Evolutionary conservation across 2,113 vertebrate species (phyloP).

Genomic region (Galemys pyrenaicus): DNA sequence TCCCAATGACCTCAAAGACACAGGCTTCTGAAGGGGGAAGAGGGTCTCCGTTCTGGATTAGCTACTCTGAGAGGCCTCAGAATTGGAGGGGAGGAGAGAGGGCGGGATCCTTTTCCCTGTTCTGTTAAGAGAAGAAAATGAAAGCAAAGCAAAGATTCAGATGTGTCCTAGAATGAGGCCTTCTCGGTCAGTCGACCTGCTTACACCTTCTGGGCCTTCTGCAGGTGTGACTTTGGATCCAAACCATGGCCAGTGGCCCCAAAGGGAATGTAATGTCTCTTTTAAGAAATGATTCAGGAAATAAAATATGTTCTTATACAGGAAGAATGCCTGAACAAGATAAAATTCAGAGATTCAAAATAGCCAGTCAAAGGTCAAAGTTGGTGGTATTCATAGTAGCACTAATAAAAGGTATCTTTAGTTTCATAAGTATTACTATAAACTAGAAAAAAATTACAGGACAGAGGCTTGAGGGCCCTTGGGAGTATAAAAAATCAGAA

Average conservation of each 20-base stretch:
- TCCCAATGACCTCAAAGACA: not conserved
- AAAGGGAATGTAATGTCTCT: conserved; percentile 45
- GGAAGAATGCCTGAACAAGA: conserved; percentile 80
- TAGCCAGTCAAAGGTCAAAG: conserved; percentile 74
- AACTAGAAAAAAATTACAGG: conserved; percentile 34
- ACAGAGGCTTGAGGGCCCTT: not conserved
- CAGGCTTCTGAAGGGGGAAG: not conserved
- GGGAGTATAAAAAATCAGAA: not conserved
- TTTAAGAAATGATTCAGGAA: conserved; percentile 80
- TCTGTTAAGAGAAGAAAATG: not conserved
- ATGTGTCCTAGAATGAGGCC: not conserved
- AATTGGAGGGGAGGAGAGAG: not conserved
- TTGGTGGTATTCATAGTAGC: not conserved
- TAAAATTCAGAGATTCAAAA: conserved; percentile 68
- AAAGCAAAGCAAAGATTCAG: not conserved
- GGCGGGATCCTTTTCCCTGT: not conserved
- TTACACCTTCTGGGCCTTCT: conserved; percentile 66
- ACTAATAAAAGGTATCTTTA: not conserved
- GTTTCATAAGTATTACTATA: not conserved
- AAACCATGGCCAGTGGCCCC: not conserved
- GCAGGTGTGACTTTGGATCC: conserved; percentile 49
- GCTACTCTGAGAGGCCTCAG: not conserved
- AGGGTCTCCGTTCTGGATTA: not conserved
- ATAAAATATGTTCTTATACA: conserved; percentile 76
- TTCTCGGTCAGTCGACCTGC: conserved; percentile 60